Percentiles rank a stretch among this genome's conserved stretches.
phyloP scores from a whole-genome alignment of 1,140 invertebrate species.

The Drosophila dunni region DNA sequence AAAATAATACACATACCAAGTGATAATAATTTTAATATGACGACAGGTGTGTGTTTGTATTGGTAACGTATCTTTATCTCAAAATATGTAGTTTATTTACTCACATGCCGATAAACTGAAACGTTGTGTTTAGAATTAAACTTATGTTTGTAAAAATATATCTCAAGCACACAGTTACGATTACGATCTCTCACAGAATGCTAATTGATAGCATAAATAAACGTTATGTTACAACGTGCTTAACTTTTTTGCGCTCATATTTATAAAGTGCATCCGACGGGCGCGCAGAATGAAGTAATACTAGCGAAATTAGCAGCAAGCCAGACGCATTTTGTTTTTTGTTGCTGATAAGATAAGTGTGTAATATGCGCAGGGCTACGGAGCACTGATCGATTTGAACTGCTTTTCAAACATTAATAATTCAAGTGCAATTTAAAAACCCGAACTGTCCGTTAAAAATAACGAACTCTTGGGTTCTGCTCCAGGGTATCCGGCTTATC shows the following conservation, averaged over 20 bases:
- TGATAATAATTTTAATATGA: constrained; percentile 9
- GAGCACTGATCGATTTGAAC: not conserved
- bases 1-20: constrained; percentile 17
- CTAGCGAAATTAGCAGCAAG: constrained; percentile 50
- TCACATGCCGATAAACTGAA: constrained; percentile 27
- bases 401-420: not conserved
- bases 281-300: constrained; percentile 64
- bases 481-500: no score
- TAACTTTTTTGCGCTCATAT: not conserved
- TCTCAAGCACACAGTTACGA: not conserved
- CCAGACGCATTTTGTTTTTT: constrained; percentile 19
- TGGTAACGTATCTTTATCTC: constrained; percentile 26
- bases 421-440: constrained; percentile 1
- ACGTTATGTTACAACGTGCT: constrained; percentile 17
- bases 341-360: constrained; percentile 63
- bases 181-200: not conserved
- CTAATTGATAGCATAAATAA: constrained; percentile 14
- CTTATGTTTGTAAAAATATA: not conserved
- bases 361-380: constrained; percentile 41
- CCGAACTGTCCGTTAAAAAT: not conserved
- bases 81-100: constrained; percentile 20
- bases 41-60: constrained; percentile 28
- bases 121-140: constrained; percentile 6
- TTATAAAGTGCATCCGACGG: constrained; percentile 50
- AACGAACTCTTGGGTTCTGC: not conserved